Evolutionary conservation across 2,113 vertebrate genomes (phyloP).

Genomic region (Podarcis cretensis): DNA sequence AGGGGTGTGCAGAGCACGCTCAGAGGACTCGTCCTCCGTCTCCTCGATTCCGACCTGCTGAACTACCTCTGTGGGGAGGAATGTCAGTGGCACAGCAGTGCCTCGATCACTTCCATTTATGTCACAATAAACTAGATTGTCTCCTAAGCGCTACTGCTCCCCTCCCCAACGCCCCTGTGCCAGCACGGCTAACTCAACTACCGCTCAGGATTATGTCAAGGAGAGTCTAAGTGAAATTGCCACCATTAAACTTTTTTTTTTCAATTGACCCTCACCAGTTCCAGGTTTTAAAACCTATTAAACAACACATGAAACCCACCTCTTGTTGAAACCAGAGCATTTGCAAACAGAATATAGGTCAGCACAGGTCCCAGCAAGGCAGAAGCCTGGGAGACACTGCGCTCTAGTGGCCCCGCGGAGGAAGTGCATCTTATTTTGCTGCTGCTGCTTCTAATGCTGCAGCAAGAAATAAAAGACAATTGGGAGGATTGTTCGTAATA

Average conservation of each 20-base stretch:
- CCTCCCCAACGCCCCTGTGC: background rate
- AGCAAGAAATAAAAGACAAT: background rate
- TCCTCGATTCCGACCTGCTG: accelerated
- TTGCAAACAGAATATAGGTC: constrained; percentile 36
- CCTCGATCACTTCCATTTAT: background rate
- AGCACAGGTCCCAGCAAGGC: background rate
- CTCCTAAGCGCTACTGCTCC: background rate
- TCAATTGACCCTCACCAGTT: background rate
- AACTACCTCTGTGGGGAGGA: accelerated
- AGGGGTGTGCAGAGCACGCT: accelerated
- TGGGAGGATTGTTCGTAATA: background rate
- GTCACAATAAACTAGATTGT: constrained; percentile 2
- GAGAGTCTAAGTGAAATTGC: background rate
- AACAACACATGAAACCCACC: background rate
- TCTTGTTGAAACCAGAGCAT: background rate
- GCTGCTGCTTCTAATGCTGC: background rate
- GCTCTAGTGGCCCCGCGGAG: constrained; percentile 55
- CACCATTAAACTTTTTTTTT: accelerated
- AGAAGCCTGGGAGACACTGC: constrained; percentile 44
- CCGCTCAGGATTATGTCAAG: background rate
- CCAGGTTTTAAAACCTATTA: background rate
- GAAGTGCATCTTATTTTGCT: background rate
- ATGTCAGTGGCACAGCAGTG: background rate
- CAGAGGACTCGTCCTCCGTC: accelerated
- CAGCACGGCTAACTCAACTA: background rate